Base-by-base conservation (phyloP, 2,888 invertebrate species). In the Lasioglossum zephyrum region DNA sequence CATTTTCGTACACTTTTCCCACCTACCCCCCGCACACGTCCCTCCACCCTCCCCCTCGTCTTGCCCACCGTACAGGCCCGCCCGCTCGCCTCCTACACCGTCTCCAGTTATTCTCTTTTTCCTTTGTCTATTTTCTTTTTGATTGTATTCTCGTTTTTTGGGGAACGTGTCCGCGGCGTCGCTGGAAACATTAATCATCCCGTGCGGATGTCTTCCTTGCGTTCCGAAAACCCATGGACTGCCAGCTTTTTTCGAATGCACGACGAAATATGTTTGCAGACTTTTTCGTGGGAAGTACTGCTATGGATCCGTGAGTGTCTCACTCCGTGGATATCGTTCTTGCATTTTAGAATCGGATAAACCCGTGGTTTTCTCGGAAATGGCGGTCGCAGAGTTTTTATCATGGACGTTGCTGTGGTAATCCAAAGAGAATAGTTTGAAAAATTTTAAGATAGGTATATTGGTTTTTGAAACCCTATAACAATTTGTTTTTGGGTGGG, bases 121-220 rank as follows among this genome's bases (percentile, higher is more conserved):
- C 57, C 70, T 47, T 41, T 72, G 70, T 31, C n/a, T 63, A 49
- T 63, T 13, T 63, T 47, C n/a, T 49, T 39, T 76, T 73, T n/a
- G 16, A 11, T 39, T 49, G 31, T 26, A 31, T 26, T 63, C 47
- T 49, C 39, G 41, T 18, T 41, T 60, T 60, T 31, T 16, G 47
- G 8, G 9, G 60, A 63, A 39, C 81, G 47, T 18, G 41, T 31
- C 4, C 63, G 63, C 63, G 53, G 53, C 53, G 22, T 53, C 53
- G 53, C 53, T n/a, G 63, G 63, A 63, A 31, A 63, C 63, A 31
- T 63, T 63, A 63, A 63, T 63, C 63, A 53, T 53, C 53, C 53
- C n/a, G 53, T 53, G 63, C 2, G 63, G 6, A 63, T 31, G 63
- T 26, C 63, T 31, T 63, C n/a, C 31, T 63, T 16, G 60, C 63